Evolutionary conservation across 2,113 vertebrate species (phyloP).

Genomic region (Seriola quinqueradiata): DNA sequence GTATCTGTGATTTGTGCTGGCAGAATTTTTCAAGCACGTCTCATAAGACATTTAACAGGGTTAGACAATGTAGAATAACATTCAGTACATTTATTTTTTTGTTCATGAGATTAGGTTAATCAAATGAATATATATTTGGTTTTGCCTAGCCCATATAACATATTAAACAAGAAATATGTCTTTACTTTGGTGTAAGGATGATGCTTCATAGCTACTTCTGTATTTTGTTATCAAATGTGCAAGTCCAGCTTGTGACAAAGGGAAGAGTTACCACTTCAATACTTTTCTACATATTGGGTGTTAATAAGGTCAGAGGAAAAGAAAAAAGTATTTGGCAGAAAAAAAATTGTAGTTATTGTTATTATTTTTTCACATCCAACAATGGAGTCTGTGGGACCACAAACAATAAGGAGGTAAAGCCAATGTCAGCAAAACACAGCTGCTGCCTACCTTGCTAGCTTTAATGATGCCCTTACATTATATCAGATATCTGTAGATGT

Average conservation of each 20-base stretch:
- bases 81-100: neutral
- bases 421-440: neutral
- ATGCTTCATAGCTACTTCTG: neutral
- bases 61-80: neutral
- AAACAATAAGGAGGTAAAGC: neutral
- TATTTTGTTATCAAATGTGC: conserved; percentile 2
- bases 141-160: neutral
- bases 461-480: neutral
- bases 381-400: neutral
- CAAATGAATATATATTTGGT: neutral
- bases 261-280: neutral
- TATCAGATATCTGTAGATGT: neutral
- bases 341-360: neutral
- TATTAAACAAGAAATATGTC: neutral
- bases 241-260: neutral
- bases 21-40: too few species aligned
- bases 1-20: neutral
- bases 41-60: too few species aligned
- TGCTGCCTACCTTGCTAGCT: neutral
- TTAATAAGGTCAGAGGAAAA: neutral
- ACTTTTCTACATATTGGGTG: neutral
- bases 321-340: conserved; percentile 1
- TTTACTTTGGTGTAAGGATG: neutral
- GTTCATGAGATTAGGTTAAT: neutral
- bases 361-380: neutral